A percentile compares a stretch with the other conserved stretches of the same genome.
Evolutionary conservation across 2,888 invertebrate species (phyloP).

Genomic region (Nephrotoma flavescens): DNA sequence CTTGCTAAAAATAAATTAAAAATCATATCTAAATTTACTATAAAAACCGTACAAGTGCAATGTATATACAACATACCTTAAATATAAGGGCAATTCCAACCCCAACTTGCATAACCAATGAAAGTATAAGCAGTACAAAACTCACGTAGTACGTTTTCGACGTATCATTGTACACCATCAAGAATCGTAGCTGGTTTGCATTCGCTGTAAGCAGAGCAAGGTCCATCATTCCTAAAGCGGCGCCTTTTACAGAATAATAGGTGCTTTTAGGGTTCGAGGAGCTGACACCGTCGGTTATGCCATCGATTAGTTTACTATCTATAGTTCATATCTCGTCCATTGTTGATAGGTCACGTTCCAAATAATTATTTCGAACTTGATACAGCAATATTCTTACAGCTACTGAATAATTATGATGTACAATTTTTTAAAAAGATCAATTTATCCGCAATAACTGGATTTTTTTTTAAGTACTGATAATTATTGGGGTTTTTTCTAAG

Average conservation of each 20-base stretch:
- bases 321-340: neutral
- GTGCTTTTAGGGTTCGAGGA: neutral
- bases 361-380: too few species aligned
- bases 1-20: neutral
- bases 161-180: neutral
- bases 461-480: too few species aligned
- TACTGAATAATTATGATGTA: too few species aligned
- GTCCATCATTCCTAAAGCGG: neutral
- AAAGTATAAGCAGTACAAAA: neutral
- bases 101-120: neutral
- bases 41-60: too few species aligned
- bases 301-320: neutral
- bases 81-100: neutral
- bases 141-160: neutral
- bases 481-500: too few species aligned
- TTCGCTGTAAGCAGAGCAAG: neutral
- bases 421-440: too few species aligned
- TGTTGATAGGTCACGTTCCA: neutral
- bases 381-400: too few species aligned
- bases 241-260: neutral
- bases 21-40: neutral
- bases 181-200: neutral
- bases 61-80: neutral
- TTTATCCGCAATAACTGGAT: too few species aligned
- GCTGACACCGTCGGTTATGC: neutral